Evolutionary conservation across 2,888 invertebrate genomes (phyloP).

Genomic region (Furcula furcula): DNA sequence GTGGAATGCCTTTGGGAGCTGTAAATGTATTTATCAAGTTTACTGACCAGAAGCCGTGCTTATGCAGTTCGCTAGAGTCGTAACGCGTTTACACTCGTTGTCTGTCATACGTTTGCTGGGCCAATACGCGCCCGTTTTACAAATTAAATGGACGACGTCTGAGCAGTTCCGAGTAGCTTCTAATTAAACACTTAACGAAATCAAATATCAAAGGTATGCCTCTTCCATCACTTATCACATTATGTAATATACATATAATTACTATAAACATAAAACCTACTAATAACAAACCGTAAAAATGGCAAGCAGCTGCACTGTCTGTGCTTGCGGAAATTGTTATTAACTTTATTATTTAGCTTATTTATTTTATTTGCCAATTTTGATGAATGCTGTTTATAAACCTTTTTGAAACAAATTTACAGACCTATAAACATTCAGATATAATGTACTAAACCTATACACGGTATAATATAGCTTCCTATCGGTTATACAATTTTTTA

Average conservation of each 20-base stretch:
- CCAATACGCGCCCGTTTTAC: slow-evolving; percentile 14
- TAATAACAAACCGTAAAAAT: not conserved
- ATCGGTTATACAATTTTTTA: no score
- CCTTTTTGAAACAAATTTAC: no score
- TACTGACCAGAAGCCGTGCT: slow-evolving; percentile 40
- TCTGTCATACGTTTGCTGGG: slow-evolving; percentile 15
- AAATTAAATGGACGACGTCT: slow-evolving; percentile 13
- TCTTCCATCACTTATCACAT: not conserved
- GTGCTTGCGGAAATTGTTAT: not conserved
- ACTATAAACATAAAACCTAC: not conserved
- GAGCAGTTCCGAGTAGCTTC: slow-evolving; percentile 11
- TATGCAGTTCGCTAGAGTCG: slow-evolving; percentile 35
- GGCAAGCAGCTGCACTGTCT: not conserved
- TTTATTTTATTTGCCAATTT: no score
- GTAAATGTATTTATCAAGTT: slow-evolving; percentile 52
- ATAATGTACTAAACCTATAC: no score
- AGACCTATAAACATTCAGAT: no score
- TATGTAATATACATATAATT: not conserved
- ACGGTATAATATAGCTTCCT: no score
- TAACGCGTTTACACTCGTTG: slow-evolving; percentile 25
- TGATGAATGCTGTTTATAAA: no score
- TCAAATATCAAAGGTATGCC: slow-evolving; percentile 8
- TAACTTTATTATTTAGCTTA: no score
- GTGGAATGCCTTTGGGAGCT: slow-evolving; percentile 23
- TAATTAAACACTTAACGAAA: slow-evolving; percentile 7